phyloP scores from a whole-genome alignment of 2,888 invertebrate species.

The Megaustenia siamemsis region DNA sequence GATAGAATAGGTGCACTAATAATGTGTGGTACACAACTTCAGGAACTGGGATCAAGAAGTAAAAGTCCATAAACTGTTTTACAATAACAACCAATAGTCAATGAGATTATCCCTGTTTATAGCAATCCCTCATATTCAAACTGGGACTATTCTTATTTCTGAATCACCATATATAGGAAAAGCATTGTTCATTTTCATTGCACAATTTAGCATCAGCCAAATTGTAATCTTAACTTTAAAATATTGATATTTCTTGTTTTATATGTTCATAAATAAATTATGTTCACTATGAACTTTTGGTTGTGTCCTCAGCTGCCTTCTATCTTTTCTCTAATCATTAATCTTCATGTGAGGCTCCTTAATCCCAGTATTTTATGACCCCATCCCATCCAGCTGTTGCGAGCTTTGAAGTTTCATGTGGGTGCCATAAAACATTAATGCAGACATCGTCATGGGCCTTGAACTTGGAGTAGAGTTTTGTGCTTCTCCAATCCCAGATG shows the following conservation, averaged over 20 bases:
- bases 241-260: background rate
- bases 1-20: too few relatives aligned
- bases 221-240: too few relatives aligned
- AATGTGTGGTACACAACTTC: too few relatives aligned
- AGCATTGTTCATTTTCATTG: too few relatives aligned
- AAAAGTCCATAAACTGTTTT: too few relatives aligned
- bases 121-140: too few relatives aligned
- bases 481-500: constrained; percentile 99
- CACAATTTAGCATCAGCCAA: too few relatives aligned
- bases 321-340: background rate
- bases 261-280: background rate
- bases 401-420: constrained; percentile 97
- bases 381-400: constrained; percentile 99
- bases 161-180: too few relatives aligned
- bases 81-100: too few relatives aligned
- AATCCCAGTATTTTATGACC: constrained; percentile 99
- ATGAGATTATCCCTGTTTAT: too few relatives aligned
- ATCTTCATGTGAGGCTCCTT: constrained; percentile 43
- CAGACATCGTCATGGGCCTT: constrained; percentile 99
- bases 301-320: background rate
- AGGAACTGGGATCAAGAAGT: too few relatives aligned
- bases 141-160: too few relatives aligned
- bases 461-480: constrained; percentile 98
- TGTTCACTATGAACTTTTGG: background rate
- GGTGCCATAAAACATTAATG: constrained; percentile 97